Conservation (phyloP, 2,888 invertebrate species). For the Andrena minutula region DNA sequence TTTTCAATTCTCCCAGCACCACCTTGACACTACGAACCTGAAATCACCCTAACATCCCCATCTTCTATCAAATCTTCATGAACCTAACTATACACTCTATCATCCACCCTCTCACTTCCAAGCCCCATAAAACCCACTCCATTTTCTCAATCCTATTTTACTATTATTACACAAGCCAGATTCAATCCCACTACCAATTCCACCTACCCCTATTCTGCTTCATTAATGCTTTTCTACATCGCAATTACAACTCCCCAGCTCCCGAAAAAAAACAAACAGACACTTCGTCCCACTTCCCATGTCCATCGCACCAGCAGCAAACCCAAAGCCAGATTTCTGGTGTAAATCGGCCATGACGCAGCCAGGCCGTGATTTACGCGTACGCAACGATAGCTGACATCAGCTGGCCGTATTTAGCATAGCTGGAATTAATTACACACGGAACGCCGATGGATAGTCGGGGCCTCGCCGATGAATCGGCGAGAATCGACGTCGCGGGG, state of each 20-base stretch:
- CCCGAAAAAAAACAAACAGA: neutral
- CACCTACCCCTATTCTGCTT: no score
- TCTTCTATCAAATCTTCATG: no score
- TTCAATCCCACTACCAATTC: no score
- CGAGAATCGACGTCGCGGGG: slow-evolving; percentile 22
- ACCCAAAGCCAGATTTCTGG: slow-evolving; percentile 53
- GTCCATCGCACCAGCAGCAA: slow-evolving; percentile 27
- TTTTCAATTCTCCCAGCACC: no score
- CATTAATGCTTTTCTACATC: no score
- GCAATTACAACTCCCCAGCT: neutral
- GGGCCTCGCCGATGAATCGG: neutral
- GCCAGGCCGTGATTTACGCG: slow-evolving; percentile 44
- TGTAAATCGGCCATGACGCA: slow-evolving; percentile 57
- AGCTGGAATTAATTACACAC: slow-evolving; percentile 66
- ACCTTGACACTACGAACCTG: no score
- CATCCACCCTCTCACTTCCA: no score
- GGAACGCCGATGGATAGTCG: neutral
- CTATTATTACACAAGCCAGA: no score
- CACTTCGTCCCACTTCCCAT: neutral
- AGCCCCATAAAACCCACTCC: no score
- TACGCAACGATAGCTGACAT: slow-evolving; percentile 56
- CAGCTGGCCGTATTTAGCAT: slow-evolving; percentile 60
- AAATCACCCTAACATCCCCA: no score
- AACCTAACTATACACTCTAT: no score
- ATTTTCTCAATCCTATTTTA: no score